Conservation (phyloP, 2,888 invertebrate species). For the Nymphalis polychloros region DNA sequence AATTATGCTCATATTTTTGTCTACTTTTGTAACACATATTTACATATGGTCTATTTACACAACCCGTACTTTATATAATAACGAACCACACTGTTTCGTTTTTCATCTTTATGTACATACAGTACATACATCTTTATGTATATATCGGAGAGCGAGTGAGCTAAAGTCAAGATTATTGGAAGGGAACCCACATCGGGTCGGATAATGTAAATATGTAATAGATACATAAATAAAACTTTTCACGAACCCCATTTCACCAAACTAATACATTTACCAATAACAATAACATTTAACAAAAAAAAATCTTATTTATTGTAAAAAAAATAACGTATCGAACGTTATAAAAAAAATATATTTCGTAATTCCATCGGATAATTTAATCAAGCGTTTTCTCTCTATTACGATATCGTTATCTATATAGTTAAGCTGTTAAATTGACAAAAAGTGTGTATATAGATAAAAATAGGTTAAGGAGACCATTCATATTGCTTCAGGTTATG, state of each 20-base stretch:
- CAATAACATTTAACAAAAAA: too few species aligned
- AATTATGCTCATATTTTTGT: not conserved
- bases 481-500: not conserved
- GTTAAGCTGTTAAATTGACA: not conserved
- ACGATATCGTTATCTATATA: not conserved
- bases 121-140: not conserved
- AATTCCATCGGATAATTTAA: too few species aligned
- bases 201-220: not conserved
- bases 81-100: not conserved
- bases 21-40: not conserved
- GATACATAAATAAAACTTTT: too few species aligned
- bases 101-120: not conserved
- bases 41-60: not conserved
- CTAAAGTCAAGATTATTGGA: not conserved
- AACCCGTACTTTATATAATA: not conserved
- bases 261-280: too few species aligned
- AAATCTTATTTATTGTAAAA: too few species aligned
- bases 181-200: not conserved
- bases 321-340: too few species aligned
- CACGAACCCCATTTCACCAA: too few species aligned
- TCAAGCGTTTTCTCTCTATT: not conserved
- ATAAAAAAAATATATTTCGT: too few species aligned
- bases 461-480: slow-evolving; percentile 5
- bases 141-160: too few species aligned
- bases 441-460: not conserved